Percentiles rank a stretch among this genome's conserved stretches.
Evolutionary conservation across 2,888 invertebrate species (phyloP).

Genomic region (Epirrita christyi): DNA sequence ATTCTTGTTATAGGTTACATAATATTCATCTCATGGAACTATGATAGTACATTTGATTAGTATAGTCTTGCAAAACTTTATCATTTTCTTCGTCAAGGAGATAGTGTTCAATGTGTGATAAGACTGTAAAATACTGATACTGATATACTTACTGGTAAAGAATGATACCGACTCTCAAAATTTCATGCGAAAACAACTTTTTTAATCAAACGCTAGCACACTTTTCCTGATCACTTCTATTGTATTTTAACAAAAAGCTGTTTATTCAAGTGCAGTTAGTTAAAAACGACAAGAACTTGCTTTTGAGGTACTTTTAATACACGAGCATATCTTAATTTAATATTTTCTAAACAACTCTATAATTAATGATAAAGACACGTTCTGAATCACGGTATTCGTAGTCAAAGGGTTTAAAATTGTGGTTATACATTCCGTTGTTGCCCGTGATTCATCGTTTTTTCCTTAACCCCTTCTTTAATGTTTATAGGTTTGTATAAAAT

Average conservation of each 20-base stretch:
- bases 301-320: not conserved
- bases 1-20: too few relatives aligned
- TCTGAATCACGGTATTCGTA: slow-evolving; percentile 63
- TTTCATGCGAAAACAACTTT: slow-evolving; percentile 19
- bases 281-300: slow-evolving; percentile 6
- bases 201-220: slow-evolving; percentile 30
- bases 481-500: not conserved
- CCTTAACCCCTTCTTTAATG: slow-evolving; percentile 35
- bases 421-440: slow-evolving; percentile 57
- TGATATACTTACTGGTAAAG: too few relatives aligned
- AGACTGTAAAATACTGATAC: too few relatives aligned
- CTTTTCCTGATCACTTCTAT: slow-evolving; percentile 39
- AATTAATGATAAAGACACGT: not conserved
- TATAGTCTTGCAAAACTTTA: not conserved
- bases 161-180: not conserved
- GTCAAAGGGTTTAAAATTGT: slow-evolving; percentile 51
- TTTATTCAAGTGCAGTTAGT: slow-evolving; percentile 29
- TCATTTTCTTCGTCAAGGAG: not conserved
- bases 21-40: too few relatives aligned
- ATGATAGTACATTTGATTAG: not conserved
- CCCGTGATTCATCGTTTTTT: slow-evolving; percentile 56
- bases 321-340: not conserved
- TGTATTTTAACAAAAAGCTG: slow-evolving; percentile 37
- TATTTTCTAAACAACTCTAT: not conserved
- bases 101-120: not conserved